These are phyloP conservation scores for Plagiodera versicolora DNA, from an alignment of 2,888 invertebrate genomes.

Conservation along the genomic window DNA sequence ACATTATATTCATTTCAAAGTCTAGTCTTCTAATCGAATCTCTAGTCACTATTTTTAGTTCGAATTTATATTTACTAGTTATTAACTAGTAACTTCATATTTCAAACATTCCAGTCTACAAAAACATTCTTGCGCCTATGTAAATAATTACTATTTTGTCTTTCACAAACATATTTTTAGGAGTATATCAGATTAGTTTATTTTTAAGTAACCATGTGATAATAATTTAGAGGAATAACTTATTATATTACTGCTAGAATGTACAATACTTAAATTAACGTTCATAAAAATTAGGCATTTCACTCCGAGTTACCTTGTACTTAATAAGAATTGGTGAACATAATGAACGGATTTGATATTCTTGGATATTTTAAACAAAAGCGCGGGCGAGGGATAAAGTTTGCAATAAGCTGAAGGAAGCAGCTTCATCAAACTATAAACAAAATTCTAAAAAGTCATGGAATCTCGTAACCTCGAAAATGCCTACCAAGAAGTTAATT, in stretches of 20 bases:
- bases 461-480: slow-evolving; percentile 25
- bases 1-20: too few species aligned
- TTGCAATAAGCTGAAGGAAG: slow-evolving; percentile 56
- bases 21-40: too few species aligned
- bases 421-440: slow-evolving; percentile 52
- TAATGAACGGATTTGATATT: slow-evolving; percentile 7
- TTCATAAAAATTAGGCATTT: too few species aligned
- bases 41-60: slow-evolving; percentile 16
- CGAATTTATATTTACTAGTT: too few species aligned
- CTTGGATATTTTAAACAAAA: slow-evolving; percentile 25
- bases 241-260: background rate
- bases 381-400: slow-evolving; percentile 55
- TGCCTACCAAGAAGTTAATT: slow-evolving; percentile 1
- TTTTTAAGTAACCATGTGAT: background rate
- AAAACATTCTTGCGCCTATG: too few species aligned
- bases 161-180: too few species aligned
- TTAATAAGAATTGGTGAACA: background rate
- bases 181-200: too few species aligned
- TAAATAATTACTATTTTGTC: too few species aligned
- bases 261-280: background rate
- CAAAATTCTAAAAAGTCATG: slow-evolving; percentile 19
- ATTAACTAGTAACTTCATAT: background rate
- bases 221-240: background rate
- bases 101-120: background rate
- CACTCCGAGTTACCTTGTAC: background rate